Evolutionary conservation across 2,113 vertebrate species (phyloP).

Genomic region (Crocuta crocuta): DNA sequence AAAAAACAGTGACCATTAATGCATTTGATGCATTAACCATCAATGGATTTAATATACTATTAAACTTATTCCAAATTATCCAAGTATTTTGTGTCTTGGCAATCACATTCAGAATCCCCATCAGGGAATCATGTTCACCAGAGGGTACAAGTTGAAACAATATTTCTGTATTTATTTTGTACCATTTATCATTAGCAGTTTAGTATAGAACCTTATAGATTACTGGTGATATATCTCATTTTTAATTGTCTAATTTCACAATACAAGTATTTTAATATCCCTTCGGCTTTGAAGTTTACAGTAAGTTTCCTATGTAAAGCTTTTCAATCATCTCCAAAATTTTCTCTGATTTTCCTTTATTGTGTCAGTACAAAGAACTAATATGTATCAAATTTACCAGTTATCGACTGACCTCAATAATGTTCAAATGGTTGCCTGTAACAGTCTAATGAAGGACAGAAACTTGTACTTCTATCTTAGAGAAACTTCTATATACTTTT

Average conservation of each 20-base stretch:
- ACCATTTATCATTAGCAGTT: conserved; percentile 44
- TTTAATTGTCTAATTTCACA: background rate
- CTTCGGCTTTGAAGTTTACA: background rate
- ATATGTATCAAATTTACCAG: background rate
- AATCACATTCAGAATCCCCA: conserved; percentile 38
- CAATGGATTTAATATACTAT: conserved; percentile 71
- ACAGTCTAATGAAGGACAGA: background rate
- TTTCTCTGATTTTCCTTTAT: background rate
- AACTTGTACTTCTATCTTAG: background rate
- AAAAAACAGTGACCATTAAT: too few species aligned
- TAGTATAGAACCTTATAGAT: background rate
- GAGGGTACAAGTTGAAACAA: conserved; percentile 22
- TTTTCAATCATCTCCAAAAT: conserved; percentile 15
- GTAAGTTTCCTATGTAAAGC: background rate
- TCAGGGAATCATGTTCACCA: conserved; percentile 55
- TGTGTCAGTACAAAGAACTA: background rate
- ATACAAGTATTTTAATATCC: background rate
- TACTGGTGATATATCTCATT: background rate
- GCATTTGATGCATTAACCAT: background rate
- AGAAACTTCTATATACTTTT: background rate
- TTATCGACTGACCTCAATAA: background rate
- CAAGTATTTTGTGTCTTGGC: conserved; percentile 57
- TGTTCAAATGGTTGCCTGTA: background rate
- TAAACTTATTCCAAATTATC: conserved; percentile 66
- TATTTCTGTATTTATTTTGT: background rate